Percentiles rank a stretch among this genome's conserved stretches.
Evolutionary conservation across 2,113 vertebrate genomes (phyloP).

Genomic region (Mastomys coucha): DNA sequence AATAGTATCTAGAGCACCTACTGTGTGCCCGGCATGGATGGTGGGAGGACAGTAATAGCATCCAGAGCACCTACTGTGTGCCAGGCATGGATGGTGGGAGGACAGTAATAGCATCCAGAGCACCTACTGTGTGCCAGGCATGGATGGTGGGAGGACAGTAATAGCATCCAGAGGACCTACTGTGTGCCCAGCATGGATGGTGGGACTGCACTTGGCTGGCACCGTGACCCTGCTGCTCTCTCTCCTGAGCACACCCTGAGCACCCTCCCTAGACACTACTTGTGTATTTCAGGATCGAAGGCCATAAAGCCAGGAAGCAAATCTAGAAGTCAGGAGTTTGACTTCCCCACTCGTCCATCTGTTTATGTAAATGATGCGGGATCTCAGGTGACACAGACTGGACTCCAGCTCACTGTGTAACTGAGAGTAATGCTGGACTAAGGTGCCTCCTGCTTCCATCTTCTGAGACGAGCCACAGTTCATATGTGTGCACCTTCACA

Average conservation of each 20-base stretch:
- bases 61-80: too few relatives aligned
- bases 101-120: too few relatives aligned
- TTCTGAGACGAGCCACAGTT: not conserved
- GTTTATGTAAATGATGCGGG: not conserved
- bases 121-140: too few relatives aligned
- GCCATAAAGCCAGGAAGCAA: not conserved
- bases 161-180: too few relatives aligned
- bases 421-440: not conserved
- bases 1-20: too few relatives aligned
- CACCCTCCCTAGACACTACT: not conserved
- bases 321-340: not conserved
- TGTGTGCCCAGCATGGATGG: not conserved
- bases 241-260: not conserved
- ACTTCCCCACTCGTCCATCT: not conserved
- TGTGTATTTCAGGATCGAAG: not conserved
- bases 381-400: not conserved
- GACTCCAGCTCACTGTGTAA: too few relatives aligned
- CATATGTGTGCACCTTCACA: not conserved
- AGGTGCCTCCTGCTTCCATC: not conserved
- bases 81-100: too few relatives aligned
- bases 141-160: too few relatives aligned
- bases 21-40: too few relatives aligned
- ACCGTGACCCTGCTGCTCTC: not conserved
- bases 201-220: not conserved
- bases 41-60: too few relatives aligned